Conservation (phyloP, 2,113 vertebrate genomes). For the Pithys albifrons region DNA sequence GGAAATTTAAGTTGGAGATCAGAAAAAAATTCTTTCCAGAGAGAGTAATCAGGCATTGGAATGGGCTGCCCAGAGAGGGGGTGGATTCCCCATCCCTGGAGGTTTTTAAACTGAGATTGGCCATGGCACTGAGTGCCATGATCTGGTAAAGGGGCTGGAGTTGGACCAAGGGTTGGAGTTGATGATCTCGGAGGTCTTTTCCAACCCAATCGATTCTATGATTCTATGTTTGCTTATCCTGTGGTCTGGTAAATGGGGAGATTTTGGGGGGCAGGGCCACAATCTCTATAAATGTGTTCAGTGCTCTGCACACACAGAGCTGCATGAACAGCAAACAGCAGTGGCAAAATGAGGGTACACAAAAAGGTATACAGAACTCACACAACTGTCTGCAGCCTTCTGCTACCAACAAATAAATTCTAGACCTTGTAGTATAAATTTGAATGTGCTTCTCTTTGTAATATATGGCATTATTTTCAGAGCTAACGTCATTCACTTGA, state of each 20-base stretch:
- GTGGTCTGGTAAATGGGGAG: background rate
- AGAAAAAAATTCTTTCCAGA: too few species aligned
- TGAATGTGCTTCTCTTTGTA: background rate
- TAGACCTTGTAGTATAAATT: background rate
- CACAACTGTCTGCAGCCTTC: background rate
- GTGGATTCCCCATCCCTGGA: too few species aligned
- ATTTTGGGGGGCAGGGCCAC: background rate
- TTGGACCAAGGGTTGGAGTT: too few species aligned
- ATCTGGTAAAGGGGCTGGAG: too few species aligned
- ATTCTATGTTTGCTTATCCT: background rate
- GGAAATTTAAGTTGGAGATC: too few species aligned
- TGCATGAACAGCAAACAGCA: background rate
- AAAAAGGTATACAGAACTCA: background rate
- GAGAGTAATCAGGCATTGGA: too few species aligned
- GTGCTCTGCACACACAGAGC: rapidly evolving
- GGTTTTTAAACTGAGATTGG: too few species aligned
- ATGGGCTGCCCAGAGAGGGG: too few species aligned
- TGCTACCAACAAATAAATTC: background rate
- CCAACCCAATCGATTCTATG: too few species aligned
- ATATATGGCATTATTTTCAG: background rate
- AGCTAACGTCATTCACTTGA: background rate
- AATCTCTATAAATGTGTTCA: background rate
- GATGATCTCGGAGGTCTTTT: too few species aligned
- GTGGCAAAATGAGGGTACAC: background rate
- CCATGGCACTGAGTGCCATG: too few species aligned